These are phyloP conservation scores for Xiphias gladius DNA, from an alignment of 2,113 vertebrate genomes.

Conservation along the genomic window DNA sequence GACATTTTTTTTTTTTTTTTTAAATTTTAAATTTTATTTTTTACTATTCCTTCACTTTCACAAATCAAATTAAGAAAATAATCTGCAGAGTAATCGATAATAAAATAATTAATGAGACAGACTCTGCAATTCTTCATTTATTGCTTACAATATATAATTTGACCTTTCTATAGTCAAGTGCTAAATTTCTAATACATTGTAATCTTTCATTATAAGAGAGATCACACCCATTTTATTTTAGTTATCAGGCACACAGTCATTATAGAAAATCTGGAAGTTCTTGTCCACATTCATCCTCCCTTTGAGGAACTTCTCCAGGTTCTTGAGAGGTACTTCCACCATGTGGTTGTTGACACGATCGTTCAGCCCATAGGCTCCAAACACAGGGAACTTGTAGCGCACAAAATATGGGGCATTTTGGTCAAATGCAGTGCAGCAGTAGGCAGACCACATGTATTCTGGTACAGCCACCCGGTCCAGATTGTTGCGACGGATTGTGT, in stretches of 20 bases:
- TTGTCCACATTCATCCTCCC: constrained; percentile 81
- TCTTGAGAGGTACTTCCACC: constrained; percentile 79
- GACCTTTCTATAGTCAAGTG: not conserved
- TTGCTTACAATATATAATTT: constrained; percentile 8
- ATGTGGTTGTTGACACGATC: constrained; percentile 78
- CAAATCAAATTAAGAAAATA: too few species aligned
- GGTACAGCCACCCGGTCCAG: constrained; percentile 76
- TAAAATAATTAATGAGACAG: not conserved
- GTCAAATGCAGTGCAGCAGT: constrained; percentile 81
- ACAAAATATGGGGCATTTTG: constrained; percentile 80
- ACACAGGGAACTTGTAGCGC: constrained; percentile 82
- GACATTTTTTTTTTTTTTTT: too few species aligned
- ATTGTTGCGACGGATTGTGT: constrained; percentile 79
- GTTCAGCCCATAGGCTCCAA: constrained; percentile 77
- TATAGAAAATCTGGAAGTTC: constrained; percentile 84
- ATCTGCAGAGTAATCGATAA: not conserved
- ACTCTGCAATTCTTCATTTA: constrained; percentile 11
- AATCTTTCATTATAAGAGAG: not conserved
- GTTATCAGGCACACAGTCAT: constrained; percentile 76
- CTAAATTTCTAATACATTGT: not conserved
- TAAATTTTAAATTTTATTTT: too few species aligned
- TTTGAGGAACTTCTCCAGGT: constrained; percentile 81
- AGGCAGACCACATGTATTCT: constrained; percentile 81
- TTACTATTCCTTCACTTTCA: too few species aligned
- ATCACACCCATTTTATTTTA: constrained; percentile 29